These are phyloP conservation scores for Oreochromis mossambicus DNA, from an alignment of 2,797 vertebrate species.

Conservation along the genomic window DNA sequence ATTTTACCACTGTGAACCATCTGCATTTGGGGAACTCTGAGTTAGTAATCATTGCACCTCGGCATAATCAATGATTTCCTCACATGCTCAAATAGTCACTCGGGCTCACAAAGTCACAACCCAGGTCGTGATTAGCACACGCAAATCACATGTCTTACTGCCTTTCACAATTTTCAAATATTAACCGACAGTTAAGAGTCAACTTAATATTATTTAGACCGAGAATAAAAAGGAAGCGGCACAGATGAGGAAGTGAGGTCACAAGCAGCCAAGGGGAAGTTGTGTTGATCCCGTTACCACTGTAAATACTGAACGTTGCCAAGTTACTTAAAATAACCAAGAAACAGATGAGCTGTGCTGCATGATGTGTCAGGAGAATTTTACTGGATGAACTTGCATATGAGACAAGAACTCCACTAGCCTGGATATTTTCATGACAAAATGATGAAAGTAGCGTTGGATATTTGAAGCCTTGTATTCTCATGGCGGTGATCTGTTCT, in stretches of 20 bases:
- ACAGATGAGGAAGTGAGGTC: conserved; percentile 41
- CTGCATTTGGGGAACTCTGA: not conserved
- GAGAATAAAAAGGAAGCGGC: conserved; percentile 14
- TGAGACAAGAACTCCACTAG: not conserved
- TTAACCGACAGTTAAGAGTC: not conserved
- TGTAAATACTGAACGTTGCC: conserved; percentile 24
- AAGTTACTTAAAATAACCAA: not conserved
- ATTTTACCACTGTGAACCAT: not conserved
- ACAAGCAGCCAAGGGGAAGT: conserved; percentile 23
- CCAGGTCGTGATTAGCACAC: not conserved
- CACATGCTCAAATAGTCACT: not conserved
- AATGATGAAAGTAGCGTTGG: not conserved
- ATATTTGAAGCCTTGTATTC: not conserved
- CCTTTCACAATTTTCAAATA: not conserved
- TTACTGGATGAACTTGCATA: not conserved
- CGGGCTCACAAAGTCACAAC: not conserved
- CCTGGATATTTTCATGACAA: not conserved
- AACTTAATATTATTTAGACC: not conserved
- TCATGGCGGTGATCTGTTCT: not conserved
- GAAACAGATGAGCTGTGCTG: not conserved
- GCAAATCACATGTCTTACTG: not conserved
- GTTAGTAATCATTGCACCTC: conserved; percentile 5
- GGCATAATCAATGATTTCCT: not conserved
- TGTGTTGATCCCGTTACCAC: not conserved
- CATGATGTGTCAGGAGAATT: not conserved